Evolutionary conservation across 2,113 vertebrate species (phyloP).

Genomic region (Hucho hucho): DNA sequence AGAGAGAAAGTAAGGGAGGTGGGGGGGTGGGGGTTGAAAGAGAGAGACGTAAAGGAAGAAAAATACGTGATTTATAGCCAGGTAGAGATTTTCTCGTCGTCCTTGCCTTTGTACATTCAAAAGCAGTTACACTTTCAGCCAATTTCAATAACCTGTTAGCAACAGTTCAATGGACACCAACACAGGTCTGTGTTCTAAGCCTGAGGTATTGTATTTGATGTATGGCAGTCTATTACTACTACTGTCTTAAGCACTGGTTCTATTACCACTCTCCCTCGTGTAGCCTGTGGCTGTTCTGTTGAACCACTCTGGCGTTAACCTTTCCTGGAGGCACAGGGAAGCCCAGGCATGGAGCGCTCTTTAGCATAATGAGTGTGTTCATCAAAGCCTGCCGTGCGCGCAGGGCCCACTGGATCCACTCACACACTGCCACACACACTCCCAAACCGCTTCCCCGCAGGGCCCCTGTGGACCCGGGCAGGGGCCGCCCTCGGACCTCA

Average conservation of each 20-base stretch:
- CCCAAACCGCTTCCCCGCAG: constrained; percentile 56
- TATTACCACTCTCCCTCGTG: not conserved
- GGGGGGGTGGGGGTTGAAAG: no score
- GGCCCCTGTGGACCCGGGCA: constrained; percentile 64
- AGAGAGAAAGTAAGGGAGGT: not conserved
- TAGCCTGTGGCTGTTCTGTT: constrained; percentile 67
- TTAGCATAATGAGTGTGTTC: constrained; percentile 85
- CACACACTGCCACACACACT: constrained; percentile 37
- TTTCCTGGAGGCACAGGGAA: constrained; percentile 79
- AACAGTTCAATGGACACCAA: no score
- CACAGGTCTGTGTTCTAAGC: no score
- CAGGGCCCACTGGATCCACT: constrained; percentile 47
- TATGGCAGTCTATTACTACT: no score
- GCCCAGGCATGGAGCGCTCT: constrained; percentile 75
- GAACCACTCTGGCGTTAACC: constrained; percentile 82
- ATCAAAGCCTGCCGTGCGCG: constrained; percentile 74
- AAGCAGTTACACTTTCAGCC: no score
- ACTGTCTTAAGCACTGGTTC: no score
- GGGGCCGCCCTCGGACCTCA: constrained; percentile 72
- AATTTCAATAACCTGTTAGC: no score
- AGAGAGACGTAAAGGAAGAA: not conserved
- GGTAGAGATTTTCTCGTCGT: not conserved
- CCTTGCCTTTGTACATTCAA: not conserved
- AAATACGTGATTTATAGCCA: not conserved
- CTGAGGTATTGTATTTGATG: no score